Evolutionary conservation across 1,140 invertebrate genomes (phyloP), one percentile per base, ranked within the genome.

Genomic region (Diorhabda carinulata): DNA sequence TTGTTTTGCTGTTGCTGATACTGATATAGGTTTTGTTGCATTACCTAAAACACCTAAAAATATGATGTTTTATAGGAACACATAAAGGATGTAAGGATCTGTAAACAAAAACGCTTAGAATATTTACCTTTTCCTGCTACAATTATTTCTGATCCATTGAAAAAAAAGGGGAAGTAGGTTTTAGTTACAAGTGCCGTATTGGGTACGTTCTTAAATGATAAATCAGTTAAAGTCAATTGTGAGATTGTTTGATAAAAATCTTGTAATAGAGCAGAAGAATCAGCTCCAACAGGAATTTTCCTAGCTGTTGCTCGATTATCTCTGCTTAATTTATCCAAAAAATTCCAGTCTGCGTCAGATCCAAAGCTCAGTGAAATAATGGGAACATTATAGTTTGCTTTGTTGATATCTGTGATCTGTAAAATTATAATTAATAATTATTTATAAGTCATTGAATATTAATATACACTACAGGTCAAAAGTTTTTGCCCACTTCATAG

Each of bases 301-400:
- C 88, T 81, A 68, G 87, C 86, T 76, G 89, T 87, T 2, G 88
- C 90, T 9, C 83, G 75, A 78, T 90, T 90, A 66, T 86, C 82
- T 4, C 88, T 78, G 0, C 88, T 85, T 5, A 91, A 67, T 76
- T 87, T 87, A 72, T 86, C 84, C 3, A 91, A 79, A 73, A 90
- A 87, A 61, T 82, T 81, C 62, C 86, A 86, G 77, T 91, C 89
- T 0, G 89, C 89, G 56, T 86, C 87, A 45, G 85, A 79, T 0
- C 91, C 91, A 77, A 92, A 91, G 40, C 87, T 89, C 4, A 92
- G 81, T 6, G 84, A 84, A 77, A 88, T 91, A 43, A 91, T 84
- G 3, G 83, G 75, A 5, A 82, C 79, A 43, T 81, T 64, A 6
- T 66, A 66, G 42, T n/a, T 52, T 8, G 47, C 9, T 69, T 64